Conservation (phyloP, 2,113 vertebrate genomes). For the Mesocricetus auratus region DNA sequence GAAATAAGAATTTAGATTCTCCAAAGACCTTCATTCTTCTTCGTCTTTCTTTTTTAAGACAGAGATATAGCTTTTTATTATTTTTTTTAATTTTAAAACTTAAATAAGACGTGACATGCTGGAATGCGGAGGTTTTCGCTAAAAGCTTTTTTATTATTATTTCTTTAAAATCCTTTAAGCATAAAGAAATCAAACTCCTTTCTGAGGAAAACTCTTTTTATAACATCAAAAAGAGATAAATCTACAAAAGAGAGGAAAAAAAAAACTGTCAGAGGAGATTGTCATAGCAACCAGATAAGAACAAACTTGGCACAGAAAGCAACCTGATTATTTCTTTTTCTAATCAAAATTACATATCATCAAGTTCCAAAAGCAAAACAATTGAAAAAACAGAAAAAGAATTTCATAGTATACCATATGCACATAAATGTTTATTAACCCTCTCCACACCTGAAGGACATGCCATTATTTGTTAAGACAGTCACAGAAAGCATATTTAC, state of each 20-base stretch:
- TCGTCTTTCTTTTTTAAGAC: constrained; percentile 23
- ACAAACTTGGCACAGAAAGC: constrained; percentile 78
- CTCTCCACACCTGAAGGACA: constrained; percentile 45
- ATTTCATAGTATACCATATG: constrained; percentile 56
- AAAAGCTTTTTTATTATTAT: constrained; percentile 65
- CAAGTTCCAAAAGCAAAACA: constrained; percentile 61
- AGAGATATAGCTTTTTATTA: constrained; percentile 27
- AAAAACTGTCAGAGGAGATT: constrained; percentile 68
- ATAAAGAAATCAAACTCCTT: constrained; percentile 76
- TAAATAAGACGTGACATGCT: constrained; percentile 65
- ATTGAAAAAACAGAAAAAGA: constrained; percentile 39
- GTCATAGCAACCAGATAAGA: constrained; percentile 87
- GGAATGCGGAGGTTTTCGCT: constrained; percentile 70
- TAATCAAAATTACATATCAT: constrained; percentile 79
- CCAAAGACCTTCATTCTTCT: constrained; percentile 33
- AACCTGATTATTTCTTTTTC: constrained; percentile 81
- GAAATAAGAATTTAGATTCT: constrained; percentile 47
- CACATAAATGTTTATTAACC: constrained; percentile 67
- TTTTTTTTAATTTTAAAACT: constrained; percentile 60
- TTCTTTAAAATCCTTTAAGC: constrained; percentile 71
- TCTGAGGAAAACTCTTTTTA: constrained; percentile 77
- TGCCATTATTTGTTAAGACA: not conserved
- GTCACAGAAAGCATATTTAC: not conserved
- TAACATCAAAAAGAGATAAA: constrained; percentile 82
- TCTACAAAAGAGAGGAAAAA: constrained; percentile 68